Conservation (phyloP, 37 sponge, comb jelly and placozoan species). For the Eunapius fragilis region DNA sequence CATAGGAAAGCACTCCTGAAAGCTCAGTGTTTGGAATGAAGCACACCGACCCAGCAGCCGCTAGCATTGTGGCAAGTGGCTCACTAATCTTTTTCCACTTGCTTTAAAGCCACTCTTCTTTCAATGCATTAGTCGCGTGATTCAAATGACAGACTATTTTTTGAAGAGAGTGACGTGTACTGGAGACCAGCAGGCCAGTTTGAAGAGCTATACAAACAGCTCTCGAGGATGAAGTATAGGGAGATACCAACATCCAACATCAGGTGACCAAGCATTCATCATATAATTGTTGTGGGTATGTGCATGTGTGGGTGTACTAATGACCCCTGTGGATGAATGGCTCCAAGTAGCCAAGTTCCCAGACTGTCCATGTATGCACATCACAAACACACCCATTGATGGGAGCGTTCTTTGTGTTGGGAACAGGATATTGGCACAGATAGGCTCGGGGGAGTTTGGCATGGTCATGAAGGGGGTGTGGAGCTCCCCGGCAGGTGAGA, state of each 20-base stretch:
- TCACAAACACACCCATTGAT: neutral
- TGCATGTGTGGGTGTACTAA: neutral
- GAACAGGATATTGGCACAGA: neutral
- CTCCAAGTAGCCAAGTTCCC: neutral
- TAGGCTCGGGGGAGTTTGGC: slow-evolving; percentile 72
- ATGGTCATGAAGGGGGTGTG: slow-evolving; percentile 52
- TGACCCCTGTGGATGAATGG: neutral
- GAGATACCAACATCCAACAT: slow-evolving; percentile 42
- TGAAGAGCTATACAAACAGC: slow-evolving; percentile 58
- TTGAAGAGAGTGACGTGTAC: slow-evolving; percentile 38
- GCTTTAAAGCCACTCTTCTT: neutral
- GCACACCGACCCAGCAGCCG: neutral
- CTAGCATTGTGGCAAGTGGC: neutral
- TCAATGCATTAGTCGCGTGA: neutral
- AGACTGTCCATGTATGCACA: neutral
- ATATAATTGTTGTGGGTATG: neutral
- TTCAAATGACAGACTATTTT: neutral
- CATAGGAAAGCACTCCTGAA: neutral
- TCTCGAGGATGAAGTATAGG: slow-evolving; percentile 45
- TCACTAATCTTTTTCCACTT: neutral
- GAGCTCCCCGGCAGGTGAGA: slow-evolving; percentile 20
- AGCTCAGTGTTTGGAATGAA: neutral
- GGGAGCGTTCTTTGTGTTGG: neutral
- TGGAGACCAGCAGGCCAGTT: slow-evolving; percentile 59
- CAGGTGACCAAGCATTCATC: slow-evolving; percentile 16